phyloP scores from a whole-genome alignment of 2,888 invertebrate genomes.

The Agonum fuliginosum region DNA sequence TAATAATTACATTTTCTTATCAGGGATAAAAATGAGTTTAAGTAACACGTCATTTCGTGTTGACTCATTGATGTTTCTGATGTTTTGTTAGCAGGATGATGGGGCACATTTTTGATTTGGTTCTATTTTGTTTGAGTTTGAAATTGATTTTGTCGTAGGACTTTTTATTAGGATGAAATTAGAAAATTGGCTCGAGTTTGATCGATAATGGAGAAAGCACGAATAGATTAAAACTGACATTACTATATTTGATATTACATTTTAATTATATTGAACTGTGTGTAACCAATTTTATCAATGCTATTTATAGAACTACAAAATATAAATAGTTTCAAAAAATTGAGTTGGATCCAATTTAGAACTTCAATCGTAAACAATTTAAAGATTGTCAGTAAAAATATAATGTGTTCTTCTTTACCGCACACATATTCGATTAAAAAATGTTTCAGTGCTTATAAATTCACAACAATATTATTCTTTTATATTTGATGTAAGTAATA shows the following conservation, averaged over 20 bases:
- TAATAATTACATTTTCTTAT: conserved; percentile 58
- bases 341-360: too few relatives aligned
- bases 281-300: not conserved
- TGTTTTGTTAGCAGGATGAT: conserved; percentile 15
- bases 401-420: too few relatives aligned
- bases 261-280: not conserved
- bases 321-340: too few relatives aligned
- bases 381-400: too few relatives aligned
- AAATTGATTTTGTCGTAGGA: conserved; percentile 35
- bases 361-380: too few relatives aligned
- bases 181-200: conserved; percentile 29
- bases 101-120: conserved; percentile 9
- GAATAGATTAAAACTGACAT: not conserved
- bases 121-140: conserved; percentile 27
- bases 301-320: too few relatives aligned
- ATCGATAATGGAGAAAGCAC: conserved; percentile 1
- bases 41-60: conserved; percentile 16
- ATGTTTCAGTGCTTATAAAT: too few relatives aligned
- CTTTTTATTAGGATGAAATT: conserved; percentile 33
- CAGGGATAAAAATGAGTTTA: conserved; percentile 29
- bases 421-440: too few relatives aligned
- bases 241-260: not conserved
- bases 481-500: too few relatives aligned
- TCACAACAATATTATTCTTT: too few relatives aligned
- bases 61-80: not conserved